Conservation (phyloP, 2,113 vertebrate species). For the Lipotes vexillifer region DNA sequence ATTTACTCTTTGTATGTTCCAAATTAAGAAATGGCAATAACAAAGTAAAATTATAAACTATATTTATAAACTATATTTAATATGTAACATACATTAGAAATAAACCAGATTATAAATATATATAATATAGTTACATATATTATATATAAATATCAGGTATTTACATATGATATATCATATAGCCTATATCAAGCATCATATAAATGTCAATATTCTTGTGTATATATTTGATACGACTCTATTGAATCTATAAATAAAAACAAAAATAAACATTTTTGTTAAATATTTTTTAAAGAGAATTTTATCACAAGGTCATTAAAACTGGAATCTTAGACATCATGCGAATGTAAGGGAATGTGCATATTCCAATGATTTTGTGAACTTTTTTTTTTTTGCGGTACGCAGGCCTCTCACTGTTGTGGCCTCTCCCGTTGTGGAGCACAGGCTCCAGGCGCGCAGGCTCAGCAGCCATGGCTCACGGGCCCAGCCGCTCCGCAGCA, state of each 20-base stretch:
- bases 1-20: background rate
- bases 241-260: background rate
- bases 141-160: background rate
- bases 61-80: background rate
- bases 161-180: background rate
- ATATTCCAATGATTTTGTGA: background rate
- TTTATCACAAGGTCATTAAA: conserved; percentile 40
- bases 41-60: background rate
- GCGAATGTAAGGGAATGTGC: conserved; percentile 7
- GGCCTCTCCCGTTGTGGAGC: too few species aligned
- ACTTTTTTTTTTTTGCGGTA: background rate
- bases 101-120: background rate
- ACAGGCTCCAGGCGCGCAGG: too few species aligned
- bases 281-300: conserved; percentile 39
- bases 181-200: background rate
- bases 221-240: background rate
- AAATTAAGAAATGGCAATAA: background rate
- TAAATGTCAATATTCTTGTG: background rate
- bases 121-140: background rate
- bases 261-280: background rate
- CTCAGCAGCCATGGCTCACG: too few species aligned
- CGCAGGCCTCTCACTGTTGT: too few species aligned
- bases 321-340: background rate
- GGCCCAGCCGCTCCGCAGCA: too few species aligned
- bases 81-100: background rate